Evolutionary conservation across 1,140 invertebrate genomes (phyloP).

Genomic region (Lethrus apterus): DNA sequence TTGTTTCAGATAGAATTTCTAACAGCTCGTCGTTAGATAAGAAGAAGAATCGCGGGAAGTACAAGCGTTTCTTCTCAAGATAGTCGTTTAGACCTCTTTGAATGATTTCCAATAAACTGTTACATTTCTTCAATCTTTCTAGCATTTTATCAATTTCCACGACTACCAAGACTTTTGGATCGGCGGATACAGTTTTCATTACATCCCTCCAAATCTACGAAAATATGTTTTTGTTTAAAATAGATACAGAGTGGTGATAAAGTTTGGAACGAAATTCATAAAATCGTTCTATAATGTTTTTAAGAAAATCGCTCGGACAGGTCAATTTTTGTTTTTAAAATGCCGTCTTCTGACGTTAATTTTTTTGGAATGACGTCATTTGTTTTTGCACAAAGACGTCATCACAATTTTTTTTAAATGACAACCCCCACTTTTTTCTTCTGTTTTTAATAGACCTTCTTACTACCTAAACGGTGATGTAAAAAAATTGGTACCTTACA

Average conservation of each 20-base stretch:
- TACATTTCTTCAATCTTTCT: conserved; percentile 84
- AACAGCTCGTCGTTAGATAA: conserved; percentile 93
- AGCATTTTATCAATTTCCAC: conserved; percentile 90
- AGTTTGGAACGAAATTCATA: too few relatives aligned
- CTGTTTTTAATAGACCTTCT: too few relatives aligned
- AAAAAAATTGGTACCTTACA: too few relatives aligned
- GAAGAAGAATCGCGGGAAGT: conserved; percentile 95
- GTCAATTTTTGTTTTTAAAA: too few relatives aligned
- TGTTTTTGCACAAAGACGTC: too few relatives aligned
- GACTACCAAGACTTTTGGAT: conserved; percentile 77
- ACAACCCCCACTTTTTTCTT: too few relatives aligned
- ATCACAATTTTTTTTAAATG: too few relatives aligned
- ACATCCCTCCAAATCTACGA: conserved; percentile 82
- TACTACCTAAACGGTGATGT: too few relatives aligned
- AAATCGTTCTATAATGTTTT: too few relatives aligned
- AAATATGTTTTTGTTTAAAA: background rate
- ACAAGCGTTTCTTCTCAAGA: conserved; percentile 90
- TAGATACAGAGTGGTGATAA: background rate
- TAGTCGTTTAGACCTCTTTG: conserved; percentile 91
- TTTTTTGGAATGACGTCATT: too few relatives aligned
- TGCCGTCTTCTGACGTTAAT: too few relatives aligned
- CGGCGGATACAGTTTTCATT: conserved; percentile 74
- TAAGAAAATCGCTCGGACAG: too few relatives aligned
- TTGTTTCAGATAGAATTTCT: conserved; percentile 94
- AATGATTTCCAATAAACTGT: conserved; percentile 78